These are phyloP conservation scores for Zaprionus capensis DNA, from an alignment of 1,140 invertebrate species.

Conservation along the genomic window DNA sequence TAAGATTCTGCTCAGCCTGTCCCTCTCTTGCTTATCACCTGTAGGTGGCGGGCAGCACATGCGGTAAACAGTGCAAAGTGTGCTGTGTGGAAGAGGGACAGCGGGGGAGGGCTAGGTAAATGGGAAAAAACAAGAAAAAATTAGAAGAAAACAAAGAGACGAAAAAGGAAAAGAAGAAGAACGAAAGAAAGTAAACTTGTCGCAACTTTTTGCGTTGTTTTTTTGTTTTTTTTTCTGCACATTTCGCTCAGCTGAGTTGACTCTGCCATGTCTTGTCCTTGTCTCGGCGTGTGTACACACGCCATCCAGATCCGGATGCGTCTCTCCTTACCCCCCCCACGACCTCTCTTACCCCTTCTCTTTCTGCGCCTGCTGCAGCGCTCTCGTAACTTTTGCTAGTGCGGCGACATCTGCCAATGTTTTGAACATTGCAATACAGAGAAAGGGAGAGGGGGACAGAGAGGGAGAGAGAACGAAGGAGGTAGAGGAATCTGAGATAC, in stretches of 20 bases:
- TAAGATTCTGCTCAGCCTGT: neutral
- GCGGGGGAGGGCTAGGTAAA: neutral
- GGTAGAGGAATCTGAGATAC: constrained; percentile 3
- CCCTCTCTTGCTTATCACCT: neutral
- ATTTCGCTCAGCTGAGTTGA: constrained; percentile 51
- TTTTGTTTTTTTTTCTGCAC: constrained; percentile 16
- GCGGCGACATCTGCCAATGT: constrained; percentile 81
- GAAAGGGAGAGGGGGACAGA: constrained; percentile 18
- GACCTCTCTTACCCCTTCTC: too few species aligned
- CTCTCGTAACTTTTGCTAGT: constrained; percentile 72
- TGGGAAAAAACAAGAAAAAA: constrained; percentile 49
- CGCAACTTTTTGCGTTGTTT: constrained; percentile 44
- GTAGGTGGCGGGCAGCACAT: constrained; percentile 15
- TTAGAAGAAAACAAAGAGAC: constrained; percentile 45
- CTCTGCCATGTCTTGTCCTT: constrained; percentile 55
- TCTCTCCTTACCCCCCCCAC: neutral
- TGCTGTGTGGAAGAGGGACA: neutral
- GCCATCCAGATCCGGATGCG: constrained; percentile 41
- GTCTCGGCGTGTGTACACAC: constrained; percentile 61
- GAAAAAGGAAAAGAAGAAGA: constrained; percentile 4
- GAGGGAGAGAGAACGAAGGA: neutral
- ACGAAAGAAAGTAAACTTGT: constrained; percentile 58
- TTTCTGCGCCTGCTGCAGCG: constrained; percentile 7
- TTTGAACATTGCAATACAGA: constrained; percentile 75
- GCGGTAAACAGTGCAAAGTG: constrained; percentile 28